These are phyloP conservation scores for Dendrolimus punctatus DNA, from an alignment of 1,140 invertebrate genomes.

Conservation along the genomic window DNA sequence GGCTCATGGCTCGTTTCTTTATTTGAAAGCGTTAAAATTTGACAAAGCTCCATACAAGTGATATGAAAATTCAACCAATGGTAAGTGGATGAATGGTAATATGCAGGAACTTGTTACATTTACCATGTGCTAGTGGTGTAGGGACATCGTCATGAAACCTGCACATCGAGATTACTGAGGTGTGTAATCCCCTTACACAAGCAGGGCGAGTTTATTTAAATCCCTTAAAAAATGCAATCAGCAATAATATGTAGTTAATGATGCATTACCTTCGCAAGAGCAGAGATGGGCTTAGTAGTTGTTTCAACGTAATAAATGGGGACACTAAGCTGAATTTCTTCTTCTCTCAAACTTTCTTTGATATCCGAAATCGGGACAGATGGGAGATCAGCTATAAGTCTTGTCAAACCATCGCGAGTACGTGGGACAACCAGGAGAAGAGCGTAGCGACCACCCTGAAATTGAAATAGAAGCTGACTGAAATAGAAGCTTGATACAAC, in stretches of 20 bases:
- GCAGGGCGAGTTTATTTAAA: no score
- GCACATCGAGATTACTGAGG: no score
- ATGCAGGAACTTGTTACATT: no score
- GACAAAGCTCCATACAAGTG: no score
- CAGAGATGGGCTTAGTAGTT: slow-evolving; percentile 66
- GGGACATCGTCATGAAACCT: no score
- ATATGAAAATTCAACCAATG: no score
- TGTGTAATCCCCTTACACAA: no score
- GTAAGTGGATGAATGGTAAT: no score
- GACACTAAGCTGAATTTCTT: slow-evolving; percentile 52
- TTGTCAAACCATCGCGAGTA: slow-evolving; percentile 65
- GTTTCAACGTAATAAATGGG: slow-evolving; percentile 66
- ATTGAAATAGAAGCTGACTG: background rate
- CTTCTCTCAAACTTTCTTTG: slow-evolving; percentile 43
- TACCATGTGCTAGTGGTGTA: no score
- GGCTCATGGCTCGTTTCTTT: no score
- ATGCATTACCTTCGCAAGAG: slow-evolving; percentile 60
- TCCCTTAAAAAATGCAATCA: no score
- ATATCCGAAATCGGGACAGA: slow-evolving; percentile 54
- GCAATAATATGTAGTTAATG: background rate
- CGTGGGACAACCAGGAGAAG: slow-evolving; percentile 72
- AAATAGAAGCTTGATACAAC: background rate
- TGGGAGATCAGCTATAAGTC: slow-evolving; percentile 60
- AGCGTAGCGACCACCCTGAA: slow-evolving; percentile 72
- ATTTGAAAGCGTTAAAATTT: no score